Percentiles rank a stretch among this genome's conserved stretches.
Evolutionary conservation across 2,888 invertebrate genomes (phyloP).

Genomic region (Zelleria hepariella): DNA sequence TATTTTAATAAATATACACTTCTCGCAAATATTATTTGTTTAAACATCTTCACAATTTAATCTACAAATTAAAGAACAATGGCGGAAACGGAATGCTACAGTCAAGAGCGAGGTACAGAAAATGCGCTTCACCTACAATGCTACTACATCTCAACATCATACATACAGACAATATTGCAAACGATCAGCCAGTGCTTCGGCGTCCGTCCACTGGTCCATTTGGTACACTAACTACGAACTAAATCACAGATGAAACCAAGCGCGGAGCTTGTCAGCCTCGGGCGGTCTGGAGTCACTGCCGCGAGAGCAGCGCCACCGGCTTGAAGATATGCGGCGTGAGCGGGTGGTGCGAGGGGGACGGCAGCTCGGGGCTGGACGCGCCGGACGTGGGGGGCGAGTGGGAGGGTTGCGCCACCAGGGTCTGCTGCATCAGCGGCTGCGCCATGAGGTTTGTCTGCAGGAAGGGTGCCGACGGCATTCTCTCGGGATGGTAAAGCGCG

Average conservation of each 20-base stretch:
- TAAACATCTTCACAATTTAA: conserved; percentile 40
- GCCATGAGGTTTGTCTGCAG: conserved; percentile 36
- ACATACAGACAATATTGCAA: conserved; percentile 31
- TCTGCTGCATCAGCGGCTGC: conserved; percentile 36
- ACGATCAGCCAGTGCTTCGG: conserved; percentile 13
- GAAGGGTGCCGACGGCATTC: conserved; percentile 41
- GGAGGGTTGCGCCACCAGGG: conserved; percentile 44
- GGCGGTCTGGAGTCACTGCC: conserved; percentile 48
- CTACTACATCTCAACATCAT: no score
- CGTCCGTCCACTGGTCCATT: conserved; percentile 35
- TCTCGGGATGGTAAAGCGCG: conserved; percentile 36
- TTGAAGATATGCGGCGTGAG: conserved; percentile 65
- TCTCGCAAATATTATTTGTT: conserved; percentile 31
- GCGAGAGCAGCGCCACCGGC: conserved; percentile 70
- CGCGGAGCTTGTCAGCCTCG: conserved; percentile 25
- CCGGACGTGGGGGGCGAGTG: conserved; percentile 52
- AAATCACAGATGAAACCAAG: conserved; percentile 9
- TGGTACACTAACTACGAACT: conserved; percentile 31
- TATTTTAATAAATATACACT: conserved; percentile 63
- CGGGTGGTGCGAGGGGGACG: conserved; percentile 49
- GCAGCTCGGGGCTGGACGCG: conserved; percentile 54
- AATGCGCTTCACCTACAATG: conserved; percentile 12
- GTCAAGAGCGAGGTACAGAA: conserved; percentile 24
- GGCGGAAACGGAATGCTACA: conserved; percentile 41
- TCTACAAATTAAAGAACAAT: conserved; percentile 21